Evolutionary conservation across 2,888 invertebrate genomes (phyloP), one percentile per base, ranked within the genome.

Genomic region (Beris morrisii): DNA sequence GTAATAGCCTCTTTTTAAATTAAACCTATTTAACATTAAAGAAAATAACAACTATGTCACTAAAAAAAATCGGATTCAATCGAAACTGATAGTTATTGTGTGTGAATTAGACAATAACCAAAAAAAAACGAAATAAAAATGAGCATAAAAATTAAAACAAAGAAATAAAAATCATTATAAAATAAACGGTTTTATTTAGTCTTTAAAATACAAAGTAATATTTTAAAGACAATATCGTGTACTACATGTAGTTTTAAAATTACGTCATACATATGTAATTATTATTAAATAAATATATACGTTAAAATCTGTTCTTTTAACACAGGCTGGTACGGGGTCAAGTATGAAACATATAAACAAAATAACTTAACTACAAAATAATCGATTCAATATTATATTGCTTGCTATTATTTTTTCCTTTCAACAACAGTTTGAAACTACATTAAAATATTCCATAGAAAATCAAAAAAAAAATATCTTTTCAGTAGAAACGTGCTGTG

Each of bases 271-370:
- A 12, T n/a, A n/a, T 38, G 31, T n/a, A 12, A 13, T 45, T 13
- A 46, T 28, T 63, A 45, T 46, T 28, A 68, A 22, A 22, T 2
- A 22, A 61, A 6, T n/a, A 52, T 13, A 53, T 52, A 64, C 4
- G 69, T 70, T 68, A 69, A 28, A 52, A 59, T 53, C 57, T 7
- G 12, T 38, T 56, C 15, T 28, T 48, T 48, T 52, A 9, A 28
- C 74, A 74, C 74, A 75, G 74, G 79, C 79, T 79, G 79, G 79
- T 79, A 79, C 77, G 79, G 79, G 79, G 79, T 79, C 79, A 79
- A 79, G 78, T 75, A 78, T 48, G 57, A 67, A 67, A 68, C 5
- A 45, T 56, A 66, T 65, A 65, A 64, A 69, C 28, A 65, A 57
- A 69, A 56, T 48, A 68, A 67, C 67, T 13, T 46, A 30, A 30